Conservation (phyloP, 35 echinoderm and acorn worm species). For the Ptychodera flava region DNA sequence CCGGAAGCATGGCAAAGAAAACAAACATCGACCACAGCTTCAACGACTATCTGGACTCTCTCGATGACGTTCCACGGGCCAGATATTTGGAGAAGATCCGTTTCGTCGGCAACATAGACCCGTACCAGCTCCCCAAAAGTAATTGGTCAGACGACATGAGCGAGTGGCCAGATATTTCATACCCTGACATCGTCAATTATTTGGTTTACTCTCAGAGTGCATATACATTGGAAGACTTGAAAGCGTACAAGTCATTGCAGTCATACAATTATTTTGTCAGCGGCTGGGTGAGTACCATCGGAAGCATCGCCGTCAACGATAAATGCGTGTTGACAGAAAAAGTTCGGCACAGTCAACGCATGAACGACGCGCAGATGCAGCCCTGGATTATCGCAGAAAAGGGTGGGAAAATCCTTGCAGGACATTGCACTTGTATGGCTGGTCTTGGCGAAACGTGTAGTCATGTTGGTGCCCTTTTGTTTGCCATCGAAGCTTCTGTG, state of each 20-base stretch:
- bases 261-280: slow-evolving; percentile 18
- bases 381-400: slow-evolving; percentile 28
- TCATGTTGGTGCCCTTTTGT: slow-evolving; percentile 28
- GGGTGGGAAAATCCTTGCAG: slow-evolving; percentile 12
- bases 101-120: slow-evolving; percentile 11
- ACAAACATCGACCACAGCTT: too few relatives aligned
- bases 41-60: neutral
- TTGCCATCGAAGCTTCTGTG: too few relatives aligned
- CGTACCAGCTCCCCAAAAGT: slow-evolving; percentile 7
- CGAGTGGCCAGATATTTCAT: slow-evolving; percentile 8
- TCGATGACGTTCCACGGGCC: neutral
- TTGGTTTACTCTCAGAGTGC: slow-evolving; percentile 1
- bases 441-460: slow-evolving; percentile 49
- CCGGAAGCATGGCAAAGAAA: too few relatives aligned
- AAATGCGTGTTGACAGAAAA: slow-evolving; percentile 16
- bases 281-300: slow-evolving; percentile 21
- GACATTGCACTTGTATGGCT: slow-evolving; percentile 44
- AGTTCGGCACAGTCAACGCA: slow-evolving; percentile 14
- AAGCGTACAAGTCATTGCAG: slow-evolving; percentile 9
- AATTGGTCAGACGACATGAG: neutral
- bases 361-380: slow-evolving; percentile 2
- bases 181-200: slow-evolving; percentile 38
- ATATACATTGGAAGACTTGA: slow-evolving; percentile 8
- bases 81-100: slow-evolving; percentile 18
- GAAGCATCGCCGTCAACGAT: neutral